Evolutionary conservation across 2,113 vertebrate species (phyloP).

Genomic region (Oryzias javanicus): DNA sequence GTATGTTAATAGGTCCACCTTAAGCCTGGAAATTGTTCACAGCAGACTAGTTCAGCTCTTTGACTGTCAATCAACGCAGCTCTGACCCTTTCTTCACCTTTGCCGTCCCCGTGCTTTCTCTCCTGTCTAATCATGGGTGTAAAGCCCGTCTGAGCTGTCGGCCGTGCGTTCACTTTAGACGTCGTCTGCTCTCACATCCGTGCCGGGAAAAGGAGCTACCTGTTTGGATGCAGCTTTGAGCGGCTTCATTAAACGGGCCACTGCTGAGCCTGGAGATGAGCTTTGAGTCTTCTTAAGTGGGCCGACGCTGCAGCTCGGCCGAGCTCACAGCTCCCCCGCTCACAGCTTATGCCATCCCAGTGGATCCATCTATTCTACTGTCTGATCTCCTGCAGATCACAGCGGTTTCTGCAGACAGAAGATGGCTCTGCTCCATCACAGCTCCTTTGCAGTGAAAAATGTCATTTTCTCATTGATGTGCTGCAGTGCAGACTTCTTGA

Average conservation of each 20-base stretch:
- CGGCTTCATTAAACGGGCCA: slow-evolving; percentile 54
- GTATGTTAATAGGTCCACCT: slow-evolving; percentile 42
- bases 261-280: slow-evolving; percentile 35
- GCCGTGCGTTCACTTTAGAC: slow-evolving; percentile 19
- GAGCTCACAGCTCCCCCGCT: slow-evolving; percentile 36
- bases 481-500: no score
- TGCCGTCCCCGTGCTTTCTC: slow-evolving; percentile 18
- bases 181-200: neutral
- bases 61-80: slow-evolving; percentile 45
- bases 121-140: slow-evolving; percentile 30
- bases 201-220: slow-evolving; percentile 22
- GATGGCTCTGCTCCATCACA: no score
- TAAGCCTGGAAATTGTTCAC: slow-evolving; percentile 37
- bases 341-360: slow-evolving; percentile 20
- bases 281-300: slow-evolving; percentile 34
- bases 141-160: slow-evolving; percentile 6
- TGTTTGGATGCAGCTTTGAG: slow-evolving; percentile 48
- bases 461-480: no score
- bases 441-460: no score
- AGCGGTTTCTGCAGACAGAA: neutral
- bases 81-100: slow-evolving; percentile 23
- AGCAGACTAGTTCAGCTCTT: slow-evolving; percentile 43
- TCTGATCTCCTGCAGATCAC: slow-evolving; percentile 28
- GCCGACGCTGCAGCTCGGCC: slow-evolving; percentile 40
- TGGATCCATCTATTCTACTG: neutral